Percentiles rank a stretch among this genome's conserved stretches.
phyloP scores from a whole-genome alignment of 2,113 vertebrate genomes.

The Embiotoca jacksoni region DNA sequence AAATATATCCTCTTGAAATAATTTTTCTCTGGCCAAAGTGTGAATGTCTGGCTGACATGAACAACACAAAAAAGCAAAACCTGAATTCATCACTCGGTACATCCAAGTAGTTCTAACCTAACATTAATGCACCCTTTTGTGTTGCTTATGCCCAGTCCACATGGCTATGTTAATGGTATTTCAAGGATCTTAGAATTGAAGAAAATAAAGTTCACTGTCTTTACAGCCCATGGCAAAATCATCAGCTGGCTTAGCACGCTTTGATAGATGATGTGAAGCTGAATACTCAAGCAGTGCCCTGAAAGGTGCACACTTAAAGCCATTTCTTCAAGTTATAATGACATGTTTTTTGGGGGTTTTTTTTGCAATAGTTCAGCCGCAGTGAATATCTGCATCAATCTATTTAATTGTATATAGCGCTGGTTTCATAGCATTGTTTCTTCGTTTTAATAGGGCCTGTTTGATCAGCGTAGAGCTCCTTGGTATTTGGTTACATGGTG shows the following conservation, averaged over 20 bases:
- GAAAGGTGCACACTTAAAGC: slow-evolving; percentile 4
- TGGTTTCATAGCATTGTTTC: no score
- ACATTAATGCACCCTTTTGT: slow-evolving; percentile 17
- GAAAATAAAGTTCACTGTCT: slow-evolving; percentile 51
- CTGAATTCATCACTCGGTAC: not conserved
- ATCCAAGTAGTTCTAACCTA: not conserved
- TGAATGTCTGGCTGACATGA: slow-evolving; percentile 16
- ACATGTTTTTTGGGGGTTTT: not conserved
- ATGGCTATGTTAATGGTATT: slow-evolving; percentile 48
- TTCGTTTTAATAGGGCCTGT: no score
- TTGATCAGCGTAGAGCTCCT: no score
- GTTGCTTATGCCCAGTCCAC: slow-evolving; percentile 29
- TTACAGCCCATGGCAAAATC: slow-evolving; percentile 34
- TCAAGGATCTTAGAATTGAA: slow-evolving; percentile 46
- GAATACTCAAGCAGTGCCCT: slow-evolving; percentile 48
- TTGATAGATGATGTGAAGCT: slow-evolving; percentile 44
- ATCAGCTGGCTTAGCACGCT: slow-evolving; percentile 48
- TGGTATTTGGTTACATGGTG: no score
- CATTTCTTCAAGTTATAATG: slow-evolving; percentile 15
- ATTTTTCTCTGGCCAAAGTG: slow-evolving; percentile 14
- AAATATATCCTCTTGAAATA: slow-evolving; percentile 32
- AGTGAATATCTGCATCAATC: not conserved
- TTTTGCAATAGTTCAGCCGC: not conserved
- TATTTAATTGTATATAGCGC: not conserved
- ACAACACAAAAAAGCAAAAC: slow-evolving; percentile 3